These are phyloP conservation scores for Gopherus flavomarginatus DNA, from an alignment of 2,113 vertebrate genomes.

Conservation along the genomic window DNA sequence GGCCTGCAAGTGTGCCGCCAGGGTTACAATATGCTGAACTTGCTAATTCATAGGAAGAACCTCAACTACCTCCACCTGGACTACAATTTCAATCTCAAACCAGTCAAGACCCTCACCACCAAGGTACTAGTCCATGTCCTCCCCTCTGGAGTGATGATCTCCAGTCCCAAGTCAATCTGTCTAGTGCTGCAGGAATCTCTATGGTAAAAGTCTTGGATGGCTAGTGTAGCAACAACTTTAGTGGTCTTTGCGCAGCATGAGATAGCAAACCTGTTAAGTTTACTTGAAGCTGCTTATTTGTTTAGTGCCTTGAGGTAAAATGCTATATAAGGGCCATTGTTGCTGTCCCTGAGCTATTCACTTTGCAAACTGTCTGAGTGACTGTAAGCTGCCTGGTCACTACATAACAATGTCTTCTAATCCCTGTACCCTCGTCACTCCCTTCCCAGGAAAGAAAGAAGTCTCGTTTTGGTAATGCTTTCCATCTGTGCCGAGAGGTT, in stretches of 20 bases:
- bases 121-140: constrained; percentile 82
- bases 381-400: not conserved
- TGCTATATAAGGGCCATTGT: not conserved
- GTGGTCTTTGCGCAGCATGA: not conserved
- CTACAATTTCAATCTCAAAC: constrained; percentile 99
- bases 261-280: not conserved
- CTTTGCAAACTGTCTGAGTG: not conserved
- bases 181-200: not conserved
- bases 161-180: not conserved
- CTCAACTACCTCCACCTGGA: constrained; percentile 98
- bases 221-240: too few relatives aligned
- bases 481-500: constrained; percentile 97
- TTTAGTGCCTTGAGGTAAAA: not conserved
- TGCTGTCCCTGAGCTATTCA: not conserved
- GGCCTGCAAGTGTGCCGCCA: constrained; percentile 97
- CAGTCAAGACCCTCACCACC: constrained; percentile 98
- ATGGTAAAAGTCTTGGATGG: not conserved
- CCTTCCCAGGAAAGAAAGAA: constrained; percentile 92
- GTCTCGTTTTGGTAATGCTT: constrained; percentile 97
- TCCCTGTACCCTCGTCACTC: not conserved
- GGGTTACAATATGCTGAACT: constrained; percentile 99
- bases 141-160: not conserved
- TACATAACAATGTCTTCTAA: not conserved
- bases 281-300: not conserved
- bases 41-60: constrained; percentile 98